A percentile compares a stretch with the other conserved stretches of the same genome.
Evolutionary conservation across 2,797 vertebrate species (phyloP).

Genomic region (Lindbergichthys nudifrons): DNA sequence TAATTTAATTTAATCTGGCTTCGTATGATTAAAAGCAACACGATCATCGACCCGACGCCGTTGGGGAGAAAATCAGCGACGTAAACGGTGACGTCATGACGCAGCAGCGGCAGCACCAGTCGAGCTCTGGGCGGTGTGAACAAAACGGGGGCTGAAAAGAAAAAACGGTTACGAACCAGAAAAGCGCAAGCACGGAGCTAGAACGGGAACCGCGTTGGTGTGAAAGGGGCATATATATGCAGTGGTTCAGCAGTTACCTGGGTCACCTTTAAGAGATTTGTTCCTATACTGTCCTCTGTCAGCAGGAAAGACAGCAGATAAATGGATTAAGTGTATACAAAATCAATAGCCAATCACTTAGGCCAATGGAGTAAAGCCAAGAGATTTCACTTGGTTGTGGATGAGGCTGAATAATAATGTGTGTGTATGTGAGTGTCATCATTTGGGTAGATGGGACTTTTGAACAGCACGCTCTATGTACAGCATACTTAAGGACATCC

Average conservation of each 20-base stretch:
- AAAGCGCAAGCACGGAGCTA: no score
- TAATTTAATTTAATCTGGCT: no score
- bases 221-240: background rate
- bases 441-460: conserved; percentile 42
- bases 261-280: conserved; percentile 76
- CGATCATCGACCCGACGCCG: no score
- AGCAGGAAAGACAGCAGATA: conserved; percentile 68
- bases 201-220: no score
- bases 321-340: conserved; percentile 80
- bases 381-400: conserved; percentile 42
- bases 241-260: conserved; percentile 36
- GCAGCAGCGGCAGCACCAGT: no score
- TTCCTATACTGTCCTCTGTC: conserved; percentile 55
- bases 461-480: conserved; percentile 15
- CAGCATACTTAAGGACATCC: conserved; percentile 53
- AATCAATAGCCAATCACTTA: conserved; percentile 88
- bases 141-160: no score
- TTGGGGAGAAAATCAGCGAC: no score
- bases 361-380: conserved; percentile 66
- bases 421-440: conserved; percentile 31
- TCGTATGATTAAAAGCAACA: no score
- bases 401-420: conserved; percentile 39
- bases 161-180: no score
- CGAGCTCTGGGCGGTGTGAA: no score
- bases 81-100: no score